Base-by-base conservation (phyloP, 2,888 invertebrate genomes). In the Drosophila incognita region DNA sequence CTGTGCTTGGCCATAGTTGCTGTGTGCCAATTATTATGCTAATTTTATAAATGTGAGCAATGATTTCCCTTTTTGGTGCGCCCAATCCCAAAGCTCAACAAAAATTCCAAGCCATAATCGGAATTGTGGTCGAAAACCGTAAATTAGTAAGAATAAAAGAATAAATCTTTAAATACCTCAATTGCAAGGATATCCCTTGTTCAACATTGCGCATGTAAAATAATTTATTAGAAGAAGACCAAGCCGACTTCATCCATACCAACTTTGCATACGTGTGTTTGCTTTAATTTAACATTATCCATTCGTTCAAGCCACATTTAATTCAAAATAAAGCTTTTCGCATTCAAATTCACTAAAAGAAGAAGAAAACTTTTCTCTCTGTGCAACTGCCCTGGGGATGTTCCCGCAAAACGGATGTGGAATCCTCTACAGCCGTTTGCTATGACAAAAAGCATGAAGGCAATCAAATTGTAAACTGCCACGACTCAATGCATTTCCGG, bases 401-500 rank as follows among this genome's bases (percentile, higher is more conserved):
- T 60, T 27, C 7, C 35, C n/a, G 11, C 58, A 57, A 60, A 69
- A 72, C 72, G 57, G 72, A 73, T 67, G 63, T 73, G 67, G 62
- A 63, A 53, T 69, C 69, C 68, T 86, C 80, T 69, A 80, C 66
- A 79, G 54, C 61, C 84, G 69, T 72, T 83, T 71, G 65, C 69
- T 64, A 63, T 74, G 79, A 75, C 80, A 86, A 88, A 69, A 68
- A 67, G 69, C 64, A 65, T 65, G 49, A 61, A 59, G 57, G 56
- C 60, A 58, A 60, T 38, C 54, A 42, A 73, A 72, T 54, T 29
- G 64, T 52, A 42, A 46, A 62, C 64, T 65, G 48, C 21, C 15
- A 56, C 29, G 57, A 11, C 53, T 35, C 52, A 53, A 61, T 76
- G 75, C 64, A 51, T 66, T 68, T 61, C 57, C 74, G 82, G 65